Base-by-base conservation (phyloP, 2,797 vertebrate genomes). In the Pelodytes ibericus region DNA sequence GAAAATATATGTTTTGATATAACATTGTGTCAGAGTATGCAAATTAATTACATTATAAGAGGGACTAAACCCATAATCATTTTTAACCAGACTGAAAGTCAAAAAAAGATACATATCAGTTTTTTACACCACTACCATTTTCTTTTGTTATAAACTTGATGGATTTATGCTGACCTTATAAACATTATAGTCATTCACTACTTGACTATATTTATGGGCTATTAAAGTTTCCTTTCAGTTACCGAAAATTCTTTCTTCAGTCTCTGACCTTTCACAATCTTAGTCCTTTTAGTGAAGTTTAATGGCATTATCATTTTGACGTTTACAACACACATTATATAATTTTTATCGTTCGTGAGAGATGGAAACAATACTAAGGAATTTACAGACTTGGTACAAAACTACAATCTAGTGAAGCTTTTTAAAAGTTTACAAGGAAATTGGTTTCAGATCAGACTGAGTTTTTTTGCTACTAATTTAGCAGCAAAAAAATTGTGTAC, bases 81-180 rank as follows among this genome's bases (percentile, higher is more conserved):
- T n/a, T n/a, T n/a, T n/a, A n/a, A n/a, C n/a, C n/a, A n/a, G n/a
- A n/a, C n/a, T n/a, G n/a, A n/a, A n/a, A n/a, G n/a, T n/a, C n/a
- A n/a, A n/a, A 36, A 36, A 36, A 5, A 36, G 33, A 36, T 36
- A 6, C 11, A 36, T 36, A 11, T 11, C 33, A 6, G 33, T 36
- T 20, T 33, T 61, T 26, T 36, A 62, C 11, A 63, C 60, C 20
- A 60, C 49, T n/a, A 41, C 39, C 18, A 10, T 58, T 39, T 30
- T 57, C 13, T n/a, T 16, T 15, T 53, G 47, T 27, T 31, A n/a
- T 56, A 13, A 63, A 53, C 36, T 36, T 53, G 4, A 65, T 47
- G n/a, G 51, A 65, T 41, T 72, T 30, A 58, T 74, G 29, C 58
- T 77, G 60, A 77, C 75, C 75, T 77, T 71, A 64, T 77, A 77